A percentile compares a stretch with the other conserved stretches of the same genome.
Evolutionary conservation across 2,113 vertebrate species (phyloP).

Genomic region (Vulpes vulpes): DNA sequence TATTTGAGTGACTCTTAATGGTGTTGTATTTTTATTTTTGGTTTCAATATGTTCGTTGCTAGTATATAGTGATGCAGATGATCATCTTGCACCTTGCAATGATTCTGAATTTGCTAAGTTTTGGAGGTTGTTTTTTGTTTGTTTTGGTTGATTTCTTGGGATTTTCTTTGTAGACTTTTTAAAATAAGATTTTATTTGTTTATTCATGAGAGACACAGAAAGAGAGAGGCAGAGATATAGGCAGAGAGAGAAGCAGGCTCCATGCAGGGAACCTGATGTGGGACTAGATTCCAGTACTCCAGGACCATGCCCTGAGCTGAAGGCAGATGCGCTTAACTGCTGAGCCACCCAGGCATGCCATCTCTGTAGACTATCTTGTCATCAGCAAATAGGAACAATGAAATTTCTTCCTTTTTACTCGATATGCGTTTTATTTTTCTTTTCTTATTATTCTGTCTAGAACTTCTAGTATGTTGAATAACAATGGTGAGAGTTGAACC

Average conservation of each 20-base stretch:
- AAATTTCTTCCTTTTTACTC: not conserved
- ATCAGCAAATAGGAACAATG: not conserved
- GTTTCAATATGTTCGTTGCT: not conserved
- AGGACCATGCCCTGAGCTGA: no score
- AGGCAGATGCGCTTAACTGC: no score
- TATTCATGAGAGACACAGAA: no score
- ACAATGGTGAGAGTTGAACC: not conserved
- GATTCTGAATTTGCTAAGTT: constrained; percentile 6
- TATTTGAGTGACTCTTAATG: not conserved
- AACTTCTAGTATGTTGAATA: not conserved
- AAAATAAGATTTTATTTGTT: no score
- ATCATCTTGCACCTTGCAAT: not conserved
- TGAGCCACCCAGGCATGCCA: no score
- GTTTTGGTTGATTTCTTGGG: not conserved
- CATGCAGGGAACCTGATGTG: no score
- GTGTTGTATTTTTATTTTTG: not conserved
- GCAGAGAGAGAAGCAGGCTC: no score
- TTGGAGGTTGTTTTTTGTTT: not conserved
- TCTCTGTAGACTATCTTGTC: not conserved
- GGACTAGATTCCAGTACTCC: no score
- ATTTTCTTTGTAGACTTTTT: not conserved
- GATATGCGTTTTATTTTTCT: not conserved
- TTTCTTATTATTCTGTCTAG: not conserved
- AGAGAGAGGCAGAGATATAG: no score
- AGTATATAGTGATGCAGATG: not conserved